These are phyloP conservation scores for Pelosia muscerda DNA, from an alignment of 2,888 invertebrate genomes.

Conservation along the genomic window DNA sequence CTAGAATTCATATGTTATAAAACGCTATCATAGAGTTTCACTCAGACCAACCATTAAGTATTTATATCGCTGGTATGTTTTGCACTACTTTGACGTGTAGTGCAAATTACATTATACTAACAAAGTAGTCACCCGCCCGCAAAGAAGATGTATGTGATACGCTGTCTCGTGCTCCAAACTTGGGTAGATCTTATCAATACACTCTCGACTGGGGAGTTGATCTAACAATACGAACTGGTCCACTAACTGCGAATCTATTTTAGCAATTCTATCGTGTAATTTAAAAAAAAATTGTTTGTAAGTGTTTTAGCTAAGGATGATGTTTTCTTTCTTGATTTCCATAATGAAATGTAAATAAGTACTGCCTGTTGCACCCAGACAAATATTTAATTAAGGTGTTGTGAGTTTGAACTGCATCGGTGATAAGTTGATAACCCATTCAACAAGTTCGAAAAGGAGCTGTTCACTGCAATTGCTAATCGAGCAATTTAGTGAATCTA, in stretches of 20 bases:
- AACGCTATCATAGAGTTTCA: background rate
- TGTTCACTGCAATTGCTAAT: too few species aligned
- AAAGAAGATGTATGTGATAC: background rate
- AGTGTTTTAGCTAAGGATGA: background rate
- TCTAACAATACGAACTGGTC: background rate
- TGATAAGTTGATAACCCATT: too few species aligned
- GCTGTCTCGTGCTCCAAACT: constrained; percentile 6
- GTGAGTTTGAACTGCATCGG: too few species aligned
- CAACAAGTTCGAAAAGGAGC: too few species aligned
- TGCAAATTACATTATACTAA: constrained; percentile 14
- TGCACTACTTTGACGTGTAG: background rate
- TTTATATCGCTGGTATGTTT: background rate
- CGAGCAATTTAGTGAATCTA: too few species aligned
- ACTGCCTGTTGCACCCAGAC: too few species aligned
- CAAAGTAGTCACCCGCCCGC: constrained; percentile 9
- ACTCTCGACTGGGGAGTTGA: background rate
- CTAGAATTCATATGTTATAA: background rate
- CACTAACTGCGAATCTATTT: background rate
- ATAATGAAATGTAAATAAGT: too few species aligned
- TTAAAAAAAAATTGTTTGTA: background rate
- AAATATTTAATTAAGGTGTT: too few species aligned
- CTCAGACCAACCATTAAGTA: background rate
- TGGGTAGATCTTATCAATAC: background rate
- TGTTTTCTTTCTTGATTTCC: too few species aligned
- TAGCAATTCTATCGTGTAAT: too few species aligned